phyloP scores from a whole-genome alignment of 92 coral and sea anemone species.

The Chrysogorgia sp. region DNA sequence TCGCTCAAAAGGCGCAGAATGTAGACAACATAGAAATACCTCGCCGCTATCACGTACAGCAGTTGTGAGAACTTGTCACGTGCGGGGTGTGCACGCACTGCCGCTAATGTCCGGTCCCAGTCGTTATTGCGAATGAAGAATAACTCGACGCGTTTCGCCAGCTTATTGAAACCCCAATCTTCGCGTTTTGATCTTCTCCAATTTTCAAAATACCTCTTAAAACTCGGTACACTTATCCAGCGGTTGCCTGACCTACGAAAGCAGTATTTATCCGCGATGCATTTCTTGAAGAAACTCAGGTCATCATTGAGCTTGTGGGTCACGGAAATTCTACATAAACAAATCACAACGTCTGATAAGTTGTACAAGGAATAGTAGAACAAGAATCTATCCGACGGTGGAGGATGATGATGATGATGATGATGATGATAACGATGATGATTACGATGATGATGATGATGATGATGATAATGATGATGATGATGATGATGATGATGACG shows the following conservation, averaged over 20 bases:
- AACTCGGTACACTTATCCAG: conserved; percentile 35
- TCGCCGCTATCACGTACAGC: conserved; percentile 68
- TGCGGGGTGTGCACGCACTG: no score
- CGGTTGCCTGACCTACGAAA: conserved; percentile 30
- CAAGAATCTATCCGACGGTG: no score
- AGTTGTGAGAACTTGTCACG: conserved; percentile 30
- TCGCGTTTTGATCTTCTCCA: not conserved
- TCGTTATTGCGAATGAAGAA: conserved; percentile 64
- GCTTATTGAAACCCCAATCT: conserved; percentile 10
- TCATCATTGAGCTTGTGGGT: conserved; percentile 16
- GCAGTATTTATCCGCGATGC: conserved; percentile 58
- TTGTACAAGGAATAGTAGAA: no score
- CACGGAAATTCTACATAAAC: not conserved
- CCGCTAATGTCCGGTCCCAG: conserved; percentile 49
- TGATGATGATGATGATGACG: no score
- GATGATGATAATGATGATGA: no score
- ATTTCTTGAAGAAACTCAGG: conserved; percentile 52
- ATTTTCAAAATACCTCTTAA: not conserved
- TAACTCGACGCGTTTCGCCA: conserved; percentile 22
- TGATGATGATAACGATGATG: no score
- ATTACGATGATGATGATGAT: no score
- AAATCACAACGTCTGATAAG: no score
- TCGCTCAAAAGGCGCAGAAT: conserved; percentile 52
- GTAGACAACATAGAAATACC: conserved; percentile 64
- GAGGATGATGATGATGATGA: no score